A percentile compares a stretch with the other conserved stretches of the same genome.
phyloP scores from a whole-genome alignment of 2,113 vertebrate genomes.

The Ceratotherium simum region DNA sequence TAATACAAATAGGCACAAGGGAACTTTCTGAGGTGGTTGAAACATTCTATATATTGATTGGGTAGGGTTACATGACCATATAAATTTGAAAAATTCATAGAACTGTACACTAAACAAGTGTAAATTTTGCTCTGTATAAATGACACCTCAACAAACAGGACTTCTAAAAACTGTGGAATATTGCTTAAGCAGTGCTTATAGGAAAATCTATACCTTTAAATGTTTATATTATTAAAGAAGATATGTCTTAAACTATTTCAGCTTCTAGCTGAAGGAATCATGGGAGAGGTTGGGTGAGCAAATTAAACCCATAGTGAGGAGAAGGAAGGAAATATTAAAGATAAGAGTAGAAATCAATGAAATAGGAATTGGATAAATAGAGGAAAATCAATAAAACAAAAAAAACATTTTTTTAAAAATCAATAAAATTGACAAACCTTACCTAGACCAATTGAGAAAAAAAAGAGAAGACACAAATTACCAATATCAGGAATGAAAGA shows the following conservation, averaged over 20 bases:
- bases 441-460: background rate
- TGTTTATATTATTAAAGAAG: background rate
- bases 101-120: background rate
- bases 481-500: background rate
- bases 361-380: background rate
- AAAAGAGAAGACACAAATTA: background rate
- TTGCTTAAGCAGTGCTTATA: background rate
- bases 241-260: background rate
- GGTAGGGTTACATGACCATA: background rate
- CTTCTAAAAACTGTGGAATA: background rate
- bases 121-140: background rate
- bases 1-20: background rate
- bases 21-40: background rate
- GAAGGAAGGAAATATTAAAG: background rate
- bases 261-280: background rate
- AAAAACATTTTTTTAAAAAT: background rate
- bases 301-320: background rate
- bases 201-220: background rate
- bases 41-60: background rate
- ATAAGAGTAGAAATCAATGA: constrained; percentile 15
- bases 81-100: background rate
- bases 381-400: background rate
- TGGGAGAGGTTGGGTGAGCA: background rate
- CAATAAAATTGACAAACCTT: background rate
- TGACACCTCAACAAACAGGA: background rate